Percentiles rank a stretch among this genome's conserved stretches.
Conservation (phyloP, 2,797 vertebrate genomes). For the Microctenopoma stevenorrisi region DNA sequence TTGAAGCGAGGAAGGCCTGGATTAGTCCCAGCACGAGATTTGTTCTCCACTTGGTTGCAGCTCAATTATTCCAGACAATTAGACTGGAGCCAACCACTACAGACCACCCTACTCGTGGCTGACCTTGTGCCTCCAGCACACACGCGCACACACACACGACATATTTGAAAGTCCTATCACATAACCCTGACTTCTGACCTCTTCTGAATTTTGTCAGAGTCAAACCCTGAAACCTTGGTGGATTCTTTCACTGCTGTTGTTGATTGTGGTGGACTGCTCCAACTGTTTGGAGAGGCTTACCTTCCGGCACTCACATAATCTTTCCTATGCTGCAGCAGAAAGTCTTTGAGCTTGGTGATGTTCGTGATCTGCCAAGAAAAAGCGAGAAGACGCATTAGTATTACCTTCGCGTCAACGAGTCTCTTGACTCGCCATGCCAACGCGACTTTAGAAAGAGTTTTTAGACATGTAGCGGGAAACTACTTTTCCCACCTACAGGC, state of each 20-base stretch:
- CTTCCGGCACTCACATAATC: constrained; percentile 96
- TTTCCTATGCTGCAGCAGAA: constrained; percentile 95
- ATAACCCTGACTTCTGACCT: constrained; percentile 57
- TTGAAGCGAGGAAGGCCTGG: constrained; percentile 68
- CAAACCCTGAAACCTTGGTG: constrained; percentile 37
- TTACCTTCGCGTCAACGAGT: constrained; percentile 35
- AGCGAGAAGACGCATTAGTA: constrained; percentile 58
- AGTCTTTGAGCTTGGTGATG: constrained; percentile 97
- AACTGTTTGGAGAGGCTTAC: constrained; percentile 75
- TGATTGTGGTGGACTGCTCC: constrained; percentile 37
- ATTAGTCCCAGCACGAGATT: constrained; percentile 79
- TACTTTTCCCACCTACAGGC: constrained; percentile 44
- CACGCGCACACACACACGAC: constrained; percentile 22
- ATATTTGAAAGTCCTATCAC: constrained; percentile 36
- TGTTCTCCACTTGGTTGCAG: constrained; percentile 78
- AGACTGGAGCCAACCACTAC: constrained; percentile 72
- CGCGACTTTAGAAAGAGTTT: constrained; percentile 43
- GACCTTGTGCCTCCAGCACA: constrained; percentile 66
- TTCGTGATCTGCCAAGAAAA: constrained; percentile 89
- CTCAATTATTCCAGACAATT: constrained; percentile 84
- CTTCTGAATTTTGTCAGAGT: constrained; percentile 38
- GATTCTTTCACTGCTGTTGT: constrained; percentile 31
- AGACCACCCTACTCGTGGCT: constrained; percentile 78
- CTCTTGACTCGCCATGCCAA: constrained; percentile 51
- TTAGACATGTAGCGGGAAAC: constrained; percentile 53